Base-by-base conservation (phyloP, 1,140 invertebrate genomes). In the Drosophila lacertosa region DNA sequence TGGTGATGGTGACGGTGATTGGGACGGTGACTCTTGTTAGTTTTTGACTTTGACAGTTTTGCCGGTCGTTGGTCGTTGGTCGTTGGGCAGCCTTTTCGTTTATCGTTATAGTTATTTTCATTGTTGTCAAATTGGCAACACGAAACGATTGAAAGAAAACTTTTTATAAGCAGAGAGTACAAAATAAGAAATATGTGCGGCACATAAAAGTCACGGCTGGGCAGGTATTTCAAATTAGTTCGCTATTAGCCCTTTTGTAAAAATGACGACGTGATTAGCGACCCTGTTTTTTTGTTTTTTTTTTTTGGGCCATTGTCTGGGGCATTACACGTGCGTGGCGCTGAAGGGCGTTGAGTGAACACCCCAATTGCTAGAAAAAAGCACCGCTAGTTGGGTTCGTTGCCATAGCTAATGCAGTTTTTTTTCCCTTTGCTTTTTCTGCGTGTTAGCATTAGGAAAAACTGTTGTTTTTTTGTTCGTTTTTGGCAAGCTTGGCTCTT, bases 11-110 rank as follows among this genome's bases (percentile, higher is more conserved):
- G 24, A 26, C 24, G 24, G 24, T 5, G 24, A 26, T 5, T 3
- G 24, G 4, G 35, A 59, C 24, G 42, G 63, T 64, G 72, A 53
- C 69, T 50, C 70, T 79, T 79, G 76, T 74, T 78, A 79, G 76
- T 69, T 64, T 78, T 78, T 78, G 76, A 69, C 76, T 78, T 78
- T 79, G 75, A 77, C 69, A 59, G 51, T 73, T 58, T 55, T n/a
- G 20, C 39, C 48, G 40, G 35, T 29, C n/a, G 26, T 55, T 42
- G 40, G 9, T n/a, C n/a, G 20, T 29, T 37, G 40, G 35, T 29
- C n/a, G 26, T 55, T 42, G 40, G 9, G 13, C 32, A 35, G 32
- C 32, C 16, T 15, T 37, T 35, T 57, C 44, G 26, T n/a, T 32
- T 26, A 44, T 26, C 26, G 18, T 44, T 45, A 33, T 42, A 20